Conservation (phyloP, 2,888 invertebrate species). For the Pristionchus exspectatus region DNA sequence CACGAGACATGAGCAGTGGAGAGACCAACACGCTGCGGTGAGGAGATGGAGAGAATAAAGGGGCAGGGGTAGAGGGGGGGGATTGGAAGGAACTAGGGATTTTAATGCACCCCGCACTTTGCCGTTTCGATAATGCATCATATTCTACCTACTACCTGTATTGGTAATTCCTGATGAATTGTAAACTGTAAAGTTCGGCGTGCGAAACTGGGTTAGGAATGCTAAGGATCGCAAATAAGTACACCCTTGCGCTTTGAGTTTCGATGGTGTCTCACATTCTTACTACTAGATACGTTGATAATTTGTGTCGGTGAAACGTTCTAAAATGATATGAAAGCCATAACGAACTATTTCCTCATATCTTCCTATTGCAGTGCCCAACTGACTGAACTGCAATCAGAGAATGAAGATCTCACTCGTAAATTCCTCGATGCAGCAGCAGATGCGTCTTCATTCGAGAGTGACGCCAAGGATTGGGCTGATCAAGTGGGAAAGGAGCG, state of each 20-base stretch:
- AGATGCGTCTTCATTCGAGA: neutral
- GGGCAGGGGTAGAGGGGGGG: neutral
- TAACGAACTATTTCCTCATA: neutral
- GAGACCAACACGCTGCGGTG: slow-evolving; percentile 10
- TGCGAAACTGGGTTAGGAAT: no score
- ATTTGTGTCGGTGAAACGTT: no score
- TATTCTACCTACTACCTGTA: no score
- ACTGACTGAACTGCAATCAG: neutral
- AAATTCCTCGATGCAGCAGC: no score
- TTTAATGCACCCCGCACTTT: neutral
- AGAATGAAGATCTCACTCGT: neutral
- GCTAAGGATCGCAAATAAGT: no score
- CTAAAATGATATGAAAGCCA: no score
- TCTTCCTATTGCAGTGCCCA: neutral
- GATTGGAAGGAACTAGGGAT: neutral
- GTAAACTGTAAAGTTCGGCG: no score
- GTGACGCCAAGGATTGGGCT: neutral
- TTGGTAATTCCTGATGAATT: no score
- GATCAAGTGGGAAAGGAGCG: neutral
- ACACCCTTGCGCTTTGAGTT: no score
- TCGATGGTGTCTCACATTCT: no score
- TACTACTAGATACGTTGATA: no score
- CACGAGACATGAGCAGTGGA: slow-evolving; percentile 41
- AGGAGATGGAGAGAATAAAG: neutral
- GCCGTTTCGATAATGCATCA: neutral